phyloP scores from a whole-genome alignment of 1,140 invertebrate species.

The Zaprionus africanus region DNA sequence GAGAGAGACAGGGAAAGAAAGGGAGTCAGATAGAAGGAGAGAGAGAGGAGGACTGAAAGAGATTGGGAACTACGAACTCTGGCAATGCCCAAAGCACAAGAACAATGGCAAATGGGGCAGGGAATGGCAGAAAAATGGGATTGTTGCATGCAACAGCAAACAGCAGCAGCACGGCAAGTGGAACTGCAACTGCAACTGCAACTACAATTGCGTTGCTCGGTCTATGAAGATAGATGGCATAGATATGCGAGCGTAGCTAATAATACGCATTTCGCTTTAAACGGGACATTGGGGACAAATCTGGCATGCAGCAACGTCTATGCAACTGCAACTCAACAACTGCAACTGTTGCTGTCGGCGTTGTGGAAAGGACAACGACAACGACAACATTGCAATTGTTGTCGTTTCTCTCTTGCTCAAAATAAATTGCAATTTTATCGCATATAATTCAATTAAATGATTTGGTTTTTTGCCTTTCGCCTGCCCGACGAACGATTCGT shows the following conservation, averaged over 20 bases:
- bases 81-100: slow-evolving; percentile 28
- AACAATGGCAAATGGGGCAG: slow-evolving; percentile 23
- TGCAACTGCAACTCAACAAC: slow-evolving; percentile 32
- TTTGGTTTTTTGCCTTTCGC: slow-evolving; percentile 51
- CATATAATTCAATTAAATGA: slow-evolving; percentile 78
- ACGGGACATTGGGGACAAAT: slow-evolving; percentile 60
- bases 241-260: slow-evolving; percentile 55
- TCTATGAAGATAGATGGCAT: slow-evolving; percentile 54
- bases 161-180: slow-evolving; percentile 11
- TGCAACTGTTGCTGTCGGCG: slow-evolving; percentile 53
- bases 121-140: slow-evolving; percentile 9
- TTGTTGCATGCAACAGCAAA: slow-evolving; percentile 15
- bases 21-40: no score
- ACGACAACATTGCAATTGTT: slow-evolving; percentile 27
- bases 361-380: slow-evolving; percentile 57
- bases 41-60: neutral
- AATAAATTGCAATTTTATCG: slow-evolving; percentile 72
- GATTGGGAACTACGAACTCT: slow-evolving; percentile 6
- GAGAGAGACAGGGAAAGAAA: no score
- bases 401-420: slow-evolving; percentile 34
- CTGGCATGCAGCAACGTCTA: slow-evolving; percentile 43
- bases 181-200: slow-evolving; percentile 27
- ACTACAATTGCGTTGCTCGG: slow-evolving; percentile 18
- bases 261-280: slow-evolving; percentile 60
- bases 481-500: slow-evolving; percentile 49